These are phyloP conservation scores for Hypercompe scribonia DNA, from an alignment of 2,888 invertebrate genomes.

Conservation along the genomic window DNA sequence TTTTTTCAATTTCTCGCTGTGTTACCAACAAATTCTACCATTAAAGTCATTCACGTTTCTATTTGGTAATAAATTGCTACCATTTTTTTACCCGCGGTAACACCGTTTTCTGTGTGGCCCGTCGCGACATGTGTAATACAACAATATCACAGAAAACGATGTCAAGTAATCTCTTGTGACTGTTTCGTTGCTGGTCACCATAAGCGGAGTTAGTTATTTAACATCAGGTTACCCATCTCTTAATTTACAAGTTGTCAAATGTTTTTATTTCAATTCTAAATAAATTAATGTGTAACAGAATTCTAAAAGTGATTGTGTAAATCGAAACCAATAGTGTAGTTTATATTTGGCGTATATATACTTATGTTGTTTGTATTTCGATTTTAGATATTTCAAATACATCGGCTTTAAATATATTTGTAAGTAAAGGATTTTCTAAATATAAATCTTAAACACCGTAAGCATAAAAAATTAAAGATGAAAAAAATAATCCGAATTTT, in stretches of 20 bases:
- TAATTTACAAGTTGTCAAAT: not conserved
- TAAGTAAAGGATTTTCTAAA: slow-evolving; percentile 11
- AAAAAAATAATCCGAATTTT: not conserved
- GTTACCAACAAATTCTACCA: not conserved
- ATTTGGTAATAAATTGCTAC: not conserved
- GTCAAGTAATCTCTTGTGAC: too few relatives aligned
- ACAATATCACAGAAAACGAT: not conserved
- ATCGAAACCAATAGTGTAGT: slow-evolving; percentile 65
- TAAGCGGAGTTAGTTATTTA: not conserved
- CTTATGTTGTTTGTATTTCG: slow-evolving; percentile 38
- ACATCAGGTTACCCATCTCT: too few relatives aligned
- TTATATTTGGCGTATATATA: slow-evolving; percentile 51
- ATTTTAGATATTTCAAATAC: slow-evolving; percentile 20
- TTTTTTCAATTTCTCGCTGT: too few relatives aligned
- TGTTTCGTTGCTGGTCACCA: not conserved
- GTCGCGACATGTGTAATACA: too few relatives aligned
- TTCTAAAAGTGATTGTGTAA: slow-evolving; percentile 53
- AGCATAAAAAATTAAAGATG: not conserved
- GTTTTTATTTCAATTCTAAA: slow-evolving; percentile 7
- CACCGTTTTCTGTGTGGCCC: too few relatives aligned
- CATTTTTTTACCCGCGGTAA: not conserved
- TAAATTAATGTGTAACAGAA: slow-evolving; percentile 20
- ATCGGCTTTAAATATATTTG: slow-evolving; percentile 9
- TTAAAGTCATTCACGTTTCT: not conserved
- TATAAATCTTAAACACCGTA: not conserved